Percentiles rank a stretch among this genome's conserved stretches.
Conservation (phyloP, 2,797 vertebrate species). For the Tinamus major region DNA sequence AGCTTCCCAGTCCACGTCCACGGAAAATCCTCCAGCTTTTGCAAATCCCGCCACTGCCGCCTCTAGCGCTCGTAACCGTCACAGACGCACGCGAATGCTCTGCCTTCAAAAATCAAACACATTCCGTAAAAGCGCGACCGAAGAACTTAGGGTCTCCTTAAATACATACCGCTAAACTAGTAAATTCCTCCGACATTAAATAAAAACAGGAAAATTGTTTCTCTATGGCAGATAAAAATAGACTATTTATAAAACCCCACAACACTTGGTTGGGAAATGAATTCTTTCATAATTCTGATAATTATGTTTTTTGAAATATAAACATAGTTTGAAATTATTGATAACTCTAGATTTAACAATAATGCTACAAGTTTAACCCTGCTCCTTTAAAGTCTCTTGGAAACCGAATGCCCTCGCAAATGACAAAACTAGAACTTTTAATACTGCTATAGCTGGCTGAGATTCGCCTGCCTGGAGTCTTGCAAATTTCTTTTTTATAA, state of each 20-base stretch:
- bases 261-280: constrained; percentile 53
- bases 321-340: constrained; percentile 42
- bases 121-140: constrained; percentile 19
- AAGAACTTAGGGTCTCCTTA: constrained; percentile 41
- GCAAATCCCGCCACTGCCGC: not conserved
- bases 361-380: constrained; percentile 49
- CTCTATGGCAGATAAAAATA: constrained; percentile 74
- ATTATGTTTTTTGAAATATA: constrained; percentile 36
- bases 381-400: constrained; percentile 55
- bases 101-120: not conserved
- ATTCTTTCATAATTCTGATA: constrained; percentile 44
- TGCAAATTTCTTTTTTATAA: not conserved
- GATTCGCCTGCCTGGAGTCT: constrained; percentile 35
- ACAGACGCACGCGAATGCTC: not conserved
- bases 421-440: constrained; percentile 62
- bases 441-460: constrained; percentile 59
- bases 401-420: constrained; percentile 69
- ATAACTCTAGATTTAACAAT: constrained; percentile 38
- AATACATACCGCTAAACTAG: constrained; percentile 62
- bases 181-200: constrained; percentile 67
- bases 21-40: not conserved
- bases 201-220: constrained; percentile 67
- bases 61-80: not conserved
- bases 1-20: not conserved
- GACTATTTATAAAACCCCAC: constrained; percentile 60